These are phyloP conservation scores for Gadopsis bispinosus DNA, from an alignment of 2,797 vertebrate species.

Conservation along the genomic window DNA sequence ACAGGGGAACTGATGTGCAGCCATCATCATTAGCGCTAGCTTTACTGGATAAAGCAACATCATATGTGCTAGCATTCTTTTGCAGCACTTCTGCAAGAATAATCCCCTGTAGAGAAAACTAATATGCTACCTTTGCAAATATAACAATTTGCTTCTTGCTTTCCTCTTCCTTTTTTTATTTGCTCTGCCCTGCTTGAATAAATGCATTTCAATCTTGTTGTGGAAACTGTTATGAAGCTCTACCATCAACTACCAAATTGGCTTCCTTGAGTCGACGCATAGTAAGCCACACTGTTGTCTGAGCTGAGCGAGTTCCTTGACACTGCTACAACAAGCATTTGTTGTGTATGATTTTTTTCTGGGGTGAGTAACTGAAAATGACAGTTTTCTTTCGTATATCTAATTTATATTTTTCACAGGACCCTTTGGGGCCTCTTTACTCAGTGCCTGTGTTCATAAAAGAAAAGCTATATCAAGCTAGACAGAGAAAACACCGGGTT, in stretches of 20 bases:
- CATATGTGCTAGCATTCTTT: conserved; percentile 12
- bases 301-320: conserved; percentile 8
- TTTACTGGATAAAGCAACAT: conserved; percentile 20
- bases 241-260: conserved; percentile 29
- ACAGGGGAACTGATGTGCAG: conserved; percentile 7
- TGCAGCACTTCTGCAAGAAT: conserved; percentile 24
- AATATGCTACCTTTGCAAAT: conserved; percentile 27
- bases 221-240: conserved; percentile 31
- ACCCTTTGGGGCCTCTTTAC: not conserved
- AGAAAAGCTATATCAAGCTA: not conserved
- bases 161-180: conserved; percentile 35
- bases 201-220: conserved; percentile 43
- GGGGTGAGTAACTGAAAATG: not conserved
- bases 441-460: conserved; percentile 7
- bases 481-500: not conserved
- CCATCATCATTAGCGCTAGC: conserved; percentile 26
- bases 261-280: conserved; percentile 26
- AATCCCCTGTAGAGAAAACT: not conserved
- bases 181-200: conserved; percentile 4
- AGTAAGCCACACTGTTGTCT: not conserved
- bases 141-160: conserved; percentile 11
- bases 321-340: conserved; percentile 9
- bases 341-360: conserved; percentile 1
- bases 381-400: conserved; percentile 2
- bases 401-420: conserved; percentile 4